Conservation (phyloP, 2,113 vertebrate species). For the human (Homo sapiens) region DNA sequence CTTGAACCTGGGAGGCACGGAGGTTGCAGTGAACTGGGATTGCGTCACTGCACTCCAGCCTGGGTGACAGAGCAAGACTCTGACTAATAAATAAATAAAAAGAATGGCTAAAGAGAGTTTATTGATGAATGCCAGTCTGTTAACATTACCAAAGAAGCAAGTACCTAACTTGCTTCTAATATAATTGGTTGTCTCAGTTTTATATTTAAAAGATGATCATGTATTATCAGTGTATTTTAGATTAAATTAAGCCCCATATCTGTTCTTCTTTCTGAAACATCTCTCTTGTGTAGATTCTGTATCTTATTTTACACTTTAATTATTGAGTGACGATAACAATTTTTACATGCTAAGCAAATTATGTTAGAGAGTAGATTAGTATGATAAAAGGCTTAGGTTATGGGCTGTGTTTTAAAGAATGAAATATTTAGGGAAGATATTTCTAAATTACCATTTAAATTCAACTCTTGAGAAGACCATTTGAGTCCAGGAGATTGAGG, state of each 20-base stretch:
- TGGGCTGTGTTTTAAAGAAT: not conserved
- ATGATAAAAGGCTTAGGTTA: slow-evolving; percentile 13
- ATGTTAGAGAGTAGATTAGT: not conserved
- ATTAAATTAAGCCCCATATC: not conserved
- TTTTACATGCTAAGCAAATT: slow-evolving; percentile 67
- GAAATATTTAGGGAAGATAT: slow-evolving; percentile 21
- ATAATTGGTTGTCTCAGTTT: not conserved
- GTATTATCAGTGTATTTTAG: not conserved
- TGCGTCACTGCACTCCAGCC: too few relatives aligned
- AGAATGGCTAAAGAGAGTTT: not conserved
- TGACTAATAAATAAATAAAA: not conserved
- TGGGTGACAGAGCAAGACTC: too few relatives aligned
- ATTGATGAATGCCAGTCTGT: not conserved
- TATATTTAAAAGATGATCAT: not conserved
- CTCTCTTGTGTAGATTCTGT: not conserved
- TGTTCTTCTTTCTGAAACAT: not conserved
- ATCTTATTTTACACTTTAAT: slow-evolving; percentile 32
- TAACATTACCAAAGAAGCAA: not conserved
- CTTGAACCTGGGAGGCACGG: too few relatives aligned
- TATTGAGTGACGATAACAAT: slow-evolving; percentile 85
- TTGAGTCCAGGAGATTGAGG: too few relatives aligned
- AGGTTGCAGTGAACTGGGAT: too few relatives aligned
- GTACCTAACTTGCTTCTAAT: not conserved
- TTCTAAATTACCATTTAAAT: slow-evolving; percentile 29
- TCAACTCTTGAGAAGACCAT: not conserved